Evolutionary conservation across 2,888 invertebrate species (phyloP).

Genomic region (Corbicula japonica): DNA sequence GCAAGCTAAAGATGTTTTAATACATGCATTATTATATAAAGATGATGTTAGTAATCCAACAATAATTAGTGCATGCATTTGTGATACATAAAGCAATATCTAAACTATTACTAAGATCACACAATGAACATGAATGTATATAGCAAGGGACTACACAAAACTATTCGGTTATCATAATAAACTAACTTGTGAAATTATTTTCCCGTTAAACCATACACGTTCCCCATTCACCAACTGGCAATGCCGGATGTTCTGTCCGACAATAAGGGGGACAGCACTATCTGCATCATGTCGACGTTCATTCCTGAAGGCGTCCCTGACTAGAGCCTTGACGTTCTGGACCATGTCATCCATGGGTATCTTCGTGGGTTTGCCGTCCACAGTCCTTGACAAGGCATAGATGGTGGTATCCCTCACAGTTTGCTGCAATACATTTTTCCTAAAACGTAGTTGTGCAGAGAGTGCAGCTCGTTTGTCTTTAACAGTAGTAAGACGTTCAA

Average conservation of each 20-base stretch:
- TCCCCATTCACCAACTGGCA: slow-evolving; percentile 20
- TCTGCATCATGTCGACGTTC: slow-evolving; percentile 8
- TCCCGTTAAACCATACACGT: slow-evolving; percentile 22
- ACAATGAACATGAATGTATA: too few relatives aligned
- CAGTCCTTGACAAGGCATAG: not conserved
- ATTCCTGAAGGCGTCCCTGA: slow-evolving; percentile 14
- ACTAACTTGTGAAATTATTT: slow-evolving; percentile 27
- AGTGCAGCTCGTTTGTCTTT: not conserved
- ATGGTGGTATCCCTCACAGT: not conserved
- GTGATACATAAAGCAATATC: too few relatives aligned
- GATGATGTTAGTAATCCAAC: too few relatives aligned
- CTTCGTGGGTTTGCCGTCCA: not conserved
- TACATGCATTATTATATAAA: too few relatives aligned
- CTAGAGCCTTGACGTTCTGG: slow-evolving; percentile 8
- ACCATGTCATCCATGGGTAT: slow-evolving; percentile 10
- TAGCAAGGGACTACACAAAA: too few relatives aligned
- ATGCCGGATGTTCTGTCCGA: slow-evolving; percentile 19
- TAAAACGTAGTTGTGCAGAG: not conserved
- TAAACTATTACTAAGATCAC: too few relatives aligned
- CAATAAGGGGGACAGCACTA: slow-evolving; percentile 8
- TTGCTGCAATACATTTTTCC: not conserved
- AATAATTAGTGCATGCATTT: too few relatives aligned
- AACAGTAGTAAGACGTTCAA: not conserved
- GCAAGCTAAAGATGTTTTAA: too few relatives aligned
- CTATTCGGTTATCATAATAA: not conserved